Evolutionary conservation across 1,140 invertebrate genomes (phyloP).

Genomic region (Ceratina japonica): DNA sequence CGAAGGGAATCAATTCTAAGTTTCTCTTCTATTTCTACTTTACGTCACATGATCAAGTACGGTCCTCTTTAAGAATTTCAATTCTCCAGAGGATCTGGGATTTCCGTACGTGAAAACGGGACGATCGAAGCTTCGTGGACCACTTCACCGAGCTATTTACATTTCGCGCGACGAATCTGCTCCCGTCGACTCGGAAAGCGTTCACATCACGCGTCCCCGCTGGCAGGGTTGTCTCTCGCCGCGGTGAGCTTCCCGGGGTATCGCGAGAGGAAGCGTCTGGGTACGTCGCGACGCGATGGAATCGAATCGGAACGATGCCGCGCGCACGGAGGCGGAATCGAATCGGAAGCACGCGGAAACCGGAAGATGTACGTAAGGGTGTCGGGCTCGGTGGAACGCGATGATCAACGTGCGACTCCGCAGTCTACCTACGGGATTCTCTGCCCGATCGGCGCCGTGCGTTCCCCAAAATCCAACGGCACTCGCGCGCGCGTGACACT

Average conservation of each 20-base stretch:
- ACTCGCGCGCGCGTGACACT: constrained; percentile 21
- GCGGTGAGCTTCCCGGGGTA: background rate
- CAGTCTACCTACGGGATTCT: background rate
- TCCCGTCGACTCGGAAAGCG: too few relatives aligned
- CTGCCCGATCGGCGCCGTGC: constrained; percentile 2
- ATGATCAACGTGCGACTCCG: constrained; percentile 24
- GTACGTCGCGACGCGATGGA: background rate
- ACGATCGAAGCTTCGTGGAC: background rate
- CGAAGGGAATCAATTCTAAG: too few relatives aligned
- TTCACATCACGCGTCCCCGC: constrained; percentile 5
- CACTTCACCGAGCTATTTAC: background rate
- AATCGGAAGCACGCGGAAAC: background rate
- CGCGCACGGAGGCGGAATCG: background rate
- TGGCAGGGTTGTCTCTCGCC: background rate
- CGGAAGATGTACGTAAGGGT: background rate
- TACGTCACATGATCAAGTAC: background rate
- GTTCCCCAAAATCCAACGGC: background rate
- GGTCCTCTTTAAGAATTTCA: background rate
- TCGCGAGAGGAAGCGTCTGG: background rate
- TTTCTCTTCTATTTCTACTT: too few relatives aligned
- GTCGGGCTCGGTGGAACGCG: background rate
- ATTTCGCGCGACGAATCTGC: background rate
- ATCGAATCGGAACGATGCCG: background rate
- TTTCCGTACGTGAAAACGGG: background rate
- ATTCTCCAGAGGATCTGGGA: background rate